Evolutionary conservation across 2,888 invertebrate genomes (phyloP), one percentile per base, ranked within the genome.

Genomic region (Malacosoma neustria): DNA sequence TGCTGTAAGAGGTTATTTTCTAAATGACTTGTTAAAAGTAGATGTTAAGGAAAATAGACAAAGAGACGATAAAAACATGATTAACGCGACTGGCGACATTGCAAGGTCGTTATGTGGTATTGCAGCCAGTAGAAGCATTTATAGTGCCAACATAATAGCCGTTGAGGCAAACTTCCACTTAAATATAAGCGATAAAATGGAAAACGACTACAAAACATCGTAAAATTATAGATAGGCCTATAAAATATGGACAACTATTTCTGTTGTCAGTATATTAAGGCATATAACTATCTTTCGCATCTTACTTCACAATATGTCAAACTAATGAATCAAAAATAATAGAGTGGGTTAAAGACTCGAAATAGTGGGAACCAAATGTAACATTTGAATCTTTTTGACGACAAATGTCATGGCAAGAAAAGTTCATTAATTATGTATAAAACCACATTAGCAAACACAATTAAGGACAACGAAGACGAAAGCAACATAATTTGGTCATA

Each of bases 101-200:
- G 45, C 50, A 49, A 51, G 54, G 49, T 54, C 51, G 49, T 57
- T 51, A 63, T 49, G 50, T 37, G 43, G 48, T 61, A 61, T 60
- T 52, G 57, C 41, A 43, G 44, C 48, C 22, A 22, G 9, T 22
- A 22, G 6, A 22, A 22, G 6, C 22, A 22, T 5, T 22, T 22
- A 22, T 3, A 9, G 22, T 22, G 22, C 22, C 22, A 22, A 22
- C 22, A 22, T 22, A 22, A 22, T 22, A 22, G 22, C 5, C 5
- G 5, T 7, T 22, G 9, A 22, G 22, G 6, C 4, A 22, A 9
- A 9, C 22, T 2, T 22, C 22, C 22, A 5, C 22, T 22, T 22
- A 22, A 22, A 22, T 9, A 22, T 7, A 22, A 7, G 9, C 9
- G 9, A 22, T 22, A 22, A 7, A 22, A 9, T 22, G 22, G 22